Percentiles rank a stretch among this genome's conserved stretches.
Evolutionary conservation across 2,797 vertebrate genomes (phyloP).

Genomic region (Neosalanx taihuensis): DNA sequence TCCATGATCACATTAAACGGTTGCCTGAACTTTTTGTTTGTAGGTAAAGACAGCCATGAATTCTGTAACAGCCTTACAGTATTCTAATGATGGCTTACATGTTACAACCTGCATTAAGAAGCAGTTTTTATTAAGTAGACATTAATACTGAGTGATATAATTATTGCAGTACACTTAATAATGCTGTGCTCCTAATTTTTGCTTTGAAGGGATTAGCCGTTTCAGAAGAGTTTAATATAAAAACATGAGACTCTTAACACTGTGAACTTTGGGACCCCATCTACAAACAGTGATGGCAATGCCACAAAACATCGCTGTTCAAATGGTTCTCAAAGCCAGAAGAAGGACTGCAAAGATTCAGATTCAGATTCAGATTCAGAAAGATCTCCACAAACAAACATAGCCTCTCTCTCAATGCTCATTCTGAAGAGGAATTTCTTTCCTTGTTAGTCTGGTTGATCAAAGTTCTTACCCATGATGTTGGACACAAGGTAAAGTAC

Average conservation of each 20-base stretch:
- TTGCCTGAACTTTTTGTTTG: not conserved
- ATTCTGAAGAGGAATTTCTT: not conserved
- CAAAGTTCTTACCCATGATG: conserved; percentile 24
- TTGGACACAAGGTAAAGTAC: conserved; percentile 29
- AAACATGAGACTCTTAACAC: not conserved
- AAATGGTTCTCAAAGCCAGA: not conserved
- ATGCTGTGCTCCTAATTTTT: not conserved
- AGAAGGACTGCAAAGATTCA: not conserved
- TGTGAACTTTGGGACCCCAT: conserved; percentile 1
- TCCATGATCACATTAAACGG: too few species aligned
- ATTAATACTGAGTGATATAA: not conserved
- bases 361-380: too few species aligned
- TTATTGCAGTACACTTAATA: not conserved
- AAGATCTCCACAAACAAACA: conserved; percentile 1
- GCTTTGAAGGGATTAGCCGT: not conserved
- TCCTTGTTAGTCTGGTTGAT: conserved; percentile 28
- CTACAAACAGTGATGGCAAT: conserved; percentile 4
- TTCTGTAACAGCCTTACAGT: not conserved
- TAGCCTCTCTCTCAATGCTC: conserved; percentile 5
- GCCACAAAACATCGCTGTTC: conserved; percentile 8
- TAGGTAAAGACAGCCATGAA: not conserved
- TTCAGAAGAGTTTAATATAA: not conserved
- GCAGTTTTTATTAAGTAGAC: not conserved
- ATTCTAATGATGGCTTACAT: not conserved
- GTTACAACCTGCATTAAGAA: not conserved